A percentile compares a stretch with the other conserved stretches of the same genome.
Conservation (phyloP, 1,140 invertebrate species). For the Aporrectodea caliginosa region DNA sequence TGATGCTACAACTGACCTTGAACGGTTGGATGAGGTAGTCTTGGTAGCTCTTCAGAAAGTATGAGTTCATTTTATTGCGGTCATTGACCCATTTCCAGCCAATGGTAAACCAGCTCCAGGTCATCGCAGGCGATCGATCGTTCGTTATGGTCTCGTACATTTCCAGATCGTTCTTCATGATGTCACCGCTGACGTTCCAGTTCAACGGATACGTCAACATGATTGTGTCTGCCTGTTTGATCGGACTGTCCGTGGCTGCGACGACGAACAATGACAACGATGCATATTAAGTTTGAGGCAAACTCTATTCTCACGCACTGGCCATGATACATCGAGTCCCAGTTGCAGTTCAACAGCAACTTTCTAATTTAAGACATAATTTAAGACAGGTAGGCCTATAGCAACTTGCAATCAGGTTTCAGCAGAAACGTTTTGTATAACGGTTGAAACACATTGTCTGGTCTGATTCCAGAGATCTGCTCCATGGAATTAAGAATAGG, state of each 20-base stretch:
- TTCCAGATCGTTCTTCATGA: constrained; percentile 31
- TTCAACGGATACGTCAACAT: constrained; percentile 34
- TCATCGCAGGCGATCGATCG: constrained; percentile 27
- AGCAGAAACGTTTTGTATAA: neutral
- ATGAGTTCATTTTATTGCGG: constrained; percentile 7
- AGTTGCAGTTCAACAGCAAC: no score
- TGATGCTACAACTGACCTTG: constrained; percentile 21
- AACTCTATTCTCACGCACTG: no score
- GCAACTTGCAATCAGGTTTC: neutral
- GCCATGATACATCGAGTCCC: no score
- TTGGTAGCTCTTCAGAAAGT: constrained; percentile 33
- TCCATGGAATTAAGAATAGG: no score
- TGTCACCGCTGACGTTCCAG: constrained; percentile 32
- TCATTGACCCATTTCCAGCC: constrained; percentile 32
- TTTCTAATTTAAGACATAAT: neutral
- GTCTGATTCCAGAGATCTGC: no score
- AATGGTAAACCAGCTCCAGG: constrained; percentile 30
- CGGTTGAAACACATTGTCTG: no score
- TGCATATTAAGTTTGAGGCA: neutral
- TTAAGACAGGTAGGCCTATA: neutral
- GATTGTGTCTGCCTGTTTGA: constrained; percentile 33
- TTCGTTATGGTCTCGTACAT: constrained; percentile 24
- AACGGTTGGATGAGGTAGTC: constrained; percentile 34
- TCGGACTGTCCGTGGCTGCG: constrained; percentile 11
- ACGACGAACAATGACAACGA: neutral